A percentile compares a stretch with the other conserved stretches of the same genome.
These are phyloP conservation scores for Achatina immaculata DNA, from an alignment of 1,140 invertebrate species.

Conservation along the genomic window DNA sequence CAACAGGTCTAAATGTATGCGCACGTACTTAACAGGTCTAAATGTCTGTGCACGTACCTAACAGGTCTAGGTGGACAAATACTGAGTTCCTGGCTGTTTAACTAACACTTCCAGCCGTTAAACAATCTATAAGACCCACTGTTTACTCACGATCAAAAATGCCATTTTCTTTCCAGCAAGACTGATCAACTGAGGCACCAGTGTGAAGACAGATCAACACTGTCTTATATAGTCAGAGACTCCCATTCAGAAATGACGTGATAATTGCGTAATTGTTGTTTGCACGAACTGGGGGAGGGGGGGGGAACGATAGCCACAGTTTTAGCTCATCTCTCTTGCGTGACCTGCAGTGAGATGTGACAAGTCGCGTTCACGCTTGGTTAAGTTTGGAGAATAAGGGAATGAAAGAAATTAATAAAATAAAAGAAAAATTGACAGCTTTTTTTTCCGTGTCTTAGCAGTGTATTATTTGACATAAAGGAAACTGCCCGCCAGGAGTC, in stretches of 20 bases:
- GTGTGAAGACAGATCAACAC: not conserved
- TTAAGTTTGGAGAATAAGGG: too few species aligned
- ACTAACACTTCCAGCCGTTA: not conserved
- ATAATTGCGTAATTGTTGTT: conserved; percentile 3
- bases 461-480: too few species aligned
- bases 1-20: too few species aligned
- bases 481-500: too few species aligned
- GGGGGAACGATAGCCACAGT: not conserved
- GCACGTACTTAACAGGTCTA: not conserved
- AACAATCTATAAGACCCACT: not conserved
- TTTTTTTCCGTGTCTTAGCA: too few species aligned
- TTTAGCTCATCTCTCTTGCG: not conserved
- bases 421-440: too few species aligned
- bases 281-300: conserved; percentile 8
- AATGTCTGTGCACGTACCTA: not conserved
- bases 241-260: not conserved
- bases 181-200: not conserved
- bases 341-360: not conserved
- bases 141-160: not conserved
- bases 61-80: not conserved
- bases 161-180: not conserved
- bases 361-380: not conserved
- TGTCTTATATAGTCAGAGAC: conserved; percentile 4
- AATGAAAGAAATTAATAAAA: too few species aligned
- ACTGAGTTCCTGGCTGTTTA: not conserved